Conservation (phyloP, 2,797 vertebrate genomes). For the Leptatherina wallacei region DNA sequence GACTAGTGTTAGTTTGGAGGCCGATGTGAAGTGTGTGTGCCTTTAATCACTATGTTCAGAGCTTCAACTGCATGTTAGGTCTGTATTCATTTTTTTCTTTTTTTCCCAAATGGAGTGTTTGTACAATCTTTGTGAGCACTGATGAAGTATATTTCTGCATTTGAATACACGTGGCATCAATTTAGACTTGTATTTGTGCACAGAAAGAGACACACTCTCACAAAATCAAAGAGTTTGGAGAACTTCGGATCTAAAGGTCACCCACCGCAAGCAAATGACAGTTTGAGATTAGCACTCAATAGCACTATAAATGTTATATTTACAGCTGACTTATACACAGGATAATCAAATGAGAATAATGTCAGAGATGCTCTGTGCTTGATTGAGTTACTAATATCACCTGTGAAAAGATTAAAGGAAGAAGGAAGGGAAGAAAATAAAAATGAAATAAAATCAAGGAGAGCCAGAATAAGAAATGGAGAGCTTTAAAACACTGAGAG, state of each 20-base stretch:
- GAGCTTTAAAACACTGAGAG: slow-evolving; percentile 30
- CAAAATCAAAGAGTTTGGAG: background rate
- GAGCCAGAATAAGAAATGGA: slow-evolving; percentile 11
- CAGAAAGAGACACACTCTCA: background rate
- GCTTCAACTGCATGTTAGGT: background rate
- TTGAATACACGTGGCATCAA: background rate
- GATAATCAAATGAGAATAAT: slow-evolving; percentile 66
- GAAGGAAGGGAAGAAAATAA: background rate
- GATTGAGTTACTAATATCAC: slow-evolving; percentile 25
- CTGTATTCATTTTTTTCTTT: background rate
- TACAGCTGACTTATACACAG: slow-evolving; percentile 56
- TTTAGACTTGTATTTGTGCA: background rate
- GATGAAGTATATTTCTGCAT: slow-evolving; percentile 3
- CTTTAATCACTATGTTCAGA: background rate
- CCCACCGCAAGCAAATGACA: slow-evolving; percentile 36
- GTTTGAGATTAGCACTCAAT: slow-evolving; percentile 52
- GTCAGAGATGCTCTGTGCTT: slow-evolving; percentile 19
- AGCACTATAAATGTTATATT: slow-evolving; percentile 46
- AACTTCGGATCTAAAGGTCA: slow-evolving; percentile 68
- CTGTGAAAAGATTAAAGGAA: slow-evolving; percentile 12
- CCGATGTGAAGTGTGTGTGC: background rate
- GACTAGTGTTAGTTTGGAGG: slow-evolving; percentile 11
- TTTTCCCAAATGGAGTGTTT: background rate
- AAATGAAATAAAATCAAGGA: slow-evolving; percentile 9
- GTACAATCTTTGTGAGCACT: background rate